Evolutionary conservation across 2,888 invertebrate genomes (phyloP).

Genomic region (Stomorhina lunata): DNA sequence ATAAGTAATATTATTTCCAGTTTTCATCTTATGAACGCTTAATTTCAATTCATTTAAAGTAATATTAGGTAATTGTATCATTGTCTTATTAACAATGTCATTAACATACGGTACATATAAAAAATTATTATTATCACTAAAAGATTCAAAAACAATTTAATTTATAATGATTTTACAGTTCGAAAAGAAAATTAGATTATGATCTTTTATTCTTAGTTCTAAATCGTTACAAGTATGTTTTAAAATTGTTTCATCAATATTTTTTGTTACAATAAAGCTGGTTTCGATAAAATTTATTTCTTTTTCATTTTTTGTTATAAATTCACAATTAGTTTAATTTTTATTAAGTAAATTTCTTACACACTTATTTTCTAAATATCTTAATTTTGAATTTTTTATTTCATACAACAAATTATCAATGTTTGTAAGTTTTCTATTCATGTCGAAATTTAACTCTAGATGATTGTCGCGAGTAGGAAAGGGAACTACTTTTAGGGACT

Average conservation of each 20-base stretch:
- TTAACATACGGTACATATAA: neutral
- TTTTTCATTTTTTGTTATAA: neutral
- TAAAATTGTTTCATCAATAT: neutral
- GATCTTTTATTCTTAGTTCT: neutral
- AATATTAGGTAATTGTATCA: neutral
- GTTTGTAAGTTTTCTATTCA: conserved; percentile 10
- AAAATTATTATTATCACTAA: neutral
- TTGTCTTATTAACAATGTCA: neutral
- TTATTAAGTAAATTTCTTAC: neutral
- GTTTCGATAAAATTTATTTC: neutral
- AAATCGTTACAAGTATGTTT: neutral
- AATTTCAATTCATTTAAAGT: neutral
- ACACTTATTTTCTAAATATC: conserved; percentile 4
- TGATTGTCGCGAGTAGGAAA: neutral
- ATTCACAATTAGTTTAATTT: neutral
- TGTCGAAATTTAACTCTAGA: neutral
- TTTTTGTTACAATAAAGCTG: neutral
- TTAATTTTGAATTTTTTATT: conserved; percentile 9
- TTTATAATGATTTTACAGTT: neutral
- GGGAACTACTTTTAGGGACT: too few relatives aligned
- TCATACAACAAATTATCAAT: conserved; percentile 4
- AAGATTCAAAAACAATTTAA: neutral
- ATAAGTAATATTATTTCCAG: neutral
- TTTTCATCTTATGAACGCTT: neutral
- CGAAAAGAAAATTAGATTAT: neutral